These are phyloP conservation scores for Hirudinaria manillensis DNA, from an alignment of 2,888 invertebrate genomes.

Conservation along the genomic window DNA sequence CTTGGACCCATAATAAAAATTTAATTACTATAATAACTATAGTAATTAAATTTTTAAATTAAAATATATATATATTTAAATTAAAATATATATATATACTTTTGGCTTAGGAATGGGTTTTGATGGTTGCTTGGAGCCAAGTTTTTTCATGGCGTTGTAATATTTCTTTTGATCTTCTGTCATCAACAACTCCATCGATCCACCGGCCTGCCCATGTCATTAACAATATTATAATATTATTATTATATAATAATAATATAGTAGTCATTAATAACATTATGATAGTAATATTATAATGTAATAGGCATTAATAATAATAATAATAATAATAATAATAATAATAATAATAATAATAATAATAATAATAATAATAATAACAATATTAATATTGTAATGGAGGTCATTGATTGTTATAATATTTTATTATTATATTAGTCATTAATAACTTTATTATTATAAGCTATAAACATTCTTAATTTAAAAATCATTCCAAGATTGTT, in stretches of 20 bases:
- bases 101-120: slow-evolving; percentile 95
- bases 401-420: not conserved
- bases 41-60: not conserved
- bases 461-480: no score
- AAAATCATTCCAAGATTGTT: no score
- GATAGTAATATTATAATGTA: not conserved
- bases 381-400: not conserved
- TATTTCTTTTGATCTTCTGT: slow-evolving; percentile 62
- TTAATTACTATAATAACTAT: not conserved
- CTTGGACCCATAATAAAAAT: not conserved
- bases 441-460: no score
- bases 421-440: slow-evolving; percentile 1
- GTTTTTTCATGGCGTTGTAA: slow-evolving; percentile 99
- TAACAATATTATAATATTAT: not conserved
- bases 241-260: not conserved
- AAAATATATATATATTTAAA: not conserved
- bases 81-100: slow-evolving; percentile 55
- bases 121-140: slow-evolving; percentile 95
- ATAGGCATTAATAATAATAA: not conserved
- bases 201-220: slow-evolving; percentile 65
- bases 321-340: not conserved
- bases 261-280: not conserved
- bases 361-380: not conserved
- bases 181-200: slow-evolving; percentile 98
- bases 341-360: not conserved